Evolutionary conservation across 2,113 vertebrate species (phyloP), one percentile per base, ranked within the genome.

Genomic region (Oxygymnocypris stewartii): DNA sequence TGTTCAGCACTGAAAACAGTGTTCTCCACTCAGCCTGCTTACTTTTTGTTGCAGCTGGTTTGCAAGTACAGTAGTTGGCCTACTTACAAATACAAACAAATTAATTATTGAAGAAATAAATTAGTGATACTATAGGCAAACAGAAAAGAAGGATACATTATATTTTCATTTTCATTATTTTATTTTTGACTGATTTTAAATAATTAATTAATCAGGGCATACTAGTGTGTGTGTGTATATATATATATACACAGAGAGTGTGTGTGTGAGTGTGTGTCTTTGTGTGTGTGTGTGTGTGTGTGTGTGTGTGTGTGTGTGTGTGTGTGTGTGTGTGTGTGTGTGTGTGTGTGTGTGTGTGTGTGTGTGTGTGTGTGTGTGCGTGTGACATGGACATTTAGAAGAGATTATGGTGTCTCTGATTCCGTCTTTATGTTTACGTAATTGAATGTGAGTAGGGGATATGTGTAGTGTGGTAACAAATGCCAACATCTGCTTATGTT

Each of bases 401-500:
- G 77, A 59, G 77, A 59, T 79, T 59, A 59, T 59, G 31, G 35
- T 59, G 28, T 76, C 16, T 78, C 40, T 35, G 25, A 28, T 59
- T 76, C 40, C 6, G 31, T 25, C 40, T 80, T 44, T 73, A 59
- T 84, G 79, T 74, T 73, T 25, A 63, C 23, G 8, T 69, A 44
- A 47, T 74, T 63, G 12, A 67, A 77, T 37, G 65, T 61, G n/a
- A 44, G 79, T 63, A 31, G 51, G 20, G 57, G 13, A 79, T 40
- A 25, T 76, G 35, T 25, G 35, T 63, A 2, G 20, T 71, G 35
- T 80, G 11, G 18, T 71, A 59, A 73, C 37, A 84, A 80, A 69
- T 73, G 84, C 35, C 47, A 88, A 65, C 86, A 89, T 86, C 88
- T 88, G 87, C 76, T 61, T 71, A 31, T 73, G 8, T 69, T 73